These are phyloP conservation scores for Wasmannia auropunctata DNA, from an alignment of 1,140 invertebrate species.

Conservation along the genomic window DNA sequence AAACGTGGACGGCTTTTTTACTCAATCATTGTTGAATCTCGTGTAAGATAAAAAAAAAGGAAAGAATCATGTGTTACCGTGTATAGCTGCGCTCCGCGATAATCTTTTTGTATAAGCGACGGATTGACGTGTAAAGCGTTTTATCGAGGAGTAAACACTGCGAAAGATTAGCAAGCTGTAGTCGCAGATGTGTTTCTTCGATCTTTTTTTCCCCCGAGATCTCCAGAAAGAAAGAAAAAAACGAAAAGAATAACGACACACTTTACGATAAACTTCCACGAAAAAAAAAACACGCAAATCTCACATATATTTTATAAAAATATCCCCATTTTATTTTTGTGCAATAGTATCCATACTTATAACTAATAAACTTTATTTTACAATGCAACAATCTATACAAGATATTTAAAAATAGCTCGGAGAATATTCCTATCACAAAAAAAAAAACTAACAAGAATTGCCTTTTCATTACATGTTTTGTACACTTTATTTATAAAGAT, in stretches of 20 bases:
- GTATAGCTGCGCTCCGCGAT: slow-evolving; percentile 80
- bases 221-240: no score
- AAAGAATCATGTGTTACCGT: slow-evolving; percentile 78
- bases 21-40: slow-evolving; percentile 84
- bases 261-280: slow-evolving; percentile 2
- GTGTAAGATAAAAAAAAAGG: slow-evolving; percentile 82
- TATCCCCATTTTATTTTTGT: slow-evolving; percentile 37
- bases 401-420: slow-evolving; percentile 16
- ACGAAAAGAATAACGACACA: slow-evolving; percentile 1
- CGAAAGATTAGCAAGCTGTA: slow-evolving; percentile 79
- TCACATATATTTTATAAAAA: slow-evolving; percentile 35
- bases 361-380: slow-evolving; percentile 62
- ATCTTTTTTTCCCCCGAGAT: slow-evolving; percentile 30
- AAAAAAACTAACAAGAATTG: slow-evolving; percentile 46
- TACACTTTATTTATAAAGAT: slow-evolving; percentile 57
- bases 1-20: slow-evolving; percentile 82
- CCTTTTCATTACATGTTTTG: slow-evolving; percentile 52
- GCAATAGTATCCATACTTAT: slow-evolving; percentile 13
- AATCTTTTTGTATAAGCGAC: slow-evolving; percentile 81
- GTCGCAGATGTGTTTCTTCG: slow-evolving; percentile 70
- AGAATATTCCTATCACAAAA: slow-evolving; percentile 41
- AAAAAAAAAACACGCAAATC: slow-evolving; percentile 23
- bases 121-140: slow-evolving; percentile 76
- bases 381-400: slow-evolving; percentile 38
- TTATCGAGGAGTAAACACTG: slow-evolving; percentile 77